Base-by-base conservation (phyloP, 2,797 vertebrate genomes). In the Gila robusta region DNA sequence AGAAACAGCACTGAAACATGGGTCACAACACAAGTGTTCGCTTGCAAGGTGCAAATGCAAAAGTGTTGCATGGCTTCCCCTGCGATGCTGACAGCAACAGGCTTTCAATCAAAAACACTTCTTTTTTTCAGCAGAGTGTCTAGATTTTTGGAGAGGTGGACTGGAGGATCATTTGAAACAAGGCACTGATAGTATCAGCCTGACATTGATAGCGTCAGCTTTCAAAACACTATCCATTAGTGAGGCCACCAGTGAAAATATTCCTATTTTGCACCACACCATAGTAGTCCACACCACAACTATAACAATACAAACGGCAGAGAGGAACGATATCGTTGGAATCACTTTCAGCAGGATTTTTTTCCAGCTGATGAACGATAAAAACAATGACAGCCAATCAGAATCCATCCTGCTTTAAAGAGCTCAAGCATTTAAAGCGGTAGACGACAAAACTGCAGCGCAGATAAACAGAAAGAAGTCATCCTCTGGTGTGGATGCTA, bases 1-100 rank as follows among this genome's bases (percentile, higher is more conserved):
- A 79, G 54, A 79, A 62, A 62, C 76, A 6, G 76, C 76, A 19
- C 37, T 64, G 39, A 80, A 67, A 66, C 78, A 67, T 49, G 78
- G 39, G 59, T 80, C 78, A 80, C 59, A 67, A 80, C 78, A 80
- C 41, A 67, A 80, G 41, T 44, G 62, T 67, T 80, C 41, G 41
- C 59, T 80, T 21, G 5, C 39, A 80, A 67, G 41, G 41, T 80
- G 62, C 41, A 47, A 80, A 80, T 64, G 78, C 28, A 41, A 67
- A 47, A 80, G 39, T 66, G 59, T 66, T 41, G 62, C 78, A 44
- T 6, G n/a, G 78, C 78, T 80, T 80, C 62, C 62, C 78, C 41
- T 49, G 78, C 26, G 26, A 80, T 67, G 9, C 39, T 47, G 78
- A 32, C 59, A 47, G 59, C 78, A 79, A 44, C 17, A 21, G 78